phyloP scores from a whole-genome alignment of 1,140 invertebrate species.

The Drosophila nigromelanica region DNA sequence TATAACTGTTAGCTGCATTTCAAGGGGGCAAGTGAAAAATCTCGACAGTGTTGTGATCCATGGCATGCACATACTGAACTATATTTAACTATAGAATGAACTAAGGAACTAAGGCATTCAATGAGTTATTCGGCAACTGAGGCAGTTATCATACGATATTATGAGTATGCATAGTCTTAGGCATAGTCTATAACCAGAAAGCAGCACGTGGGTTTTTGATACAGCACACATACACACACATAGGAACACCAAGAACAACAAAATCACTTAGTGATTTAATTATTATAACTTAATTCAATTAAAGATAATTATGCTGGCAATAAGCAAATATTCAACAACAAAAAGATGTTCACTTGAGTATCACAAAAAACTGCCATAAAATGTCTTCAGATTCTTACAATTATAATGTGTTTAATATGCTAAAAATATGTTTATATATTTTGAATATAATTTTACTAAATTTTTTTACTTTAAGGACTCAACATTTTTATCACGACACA shows the following conservation, averaged over 20 bases:
- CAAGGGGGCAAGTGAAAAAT: slow-evolving; percentile 47
- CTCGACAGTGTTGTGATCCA: slow-evolving; percentile 82
- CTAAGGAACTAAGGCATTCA: slow-evolving; percentile 52
- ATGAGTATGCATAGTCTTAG: slow-evolving; percentile 26
- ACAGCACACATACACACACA: slow-evolving; percentile 49
- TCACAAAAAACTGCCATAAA: slow-evolving; percentile 66
- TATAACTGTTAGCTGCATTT: slow-evolving; percentile 61
- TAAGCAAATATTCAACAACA: slow-evolving; percentile 53
- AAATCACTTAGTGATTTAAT: slow-evolving; percentile 73
- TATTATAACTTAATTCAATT: slow-evolving; percentile 62
- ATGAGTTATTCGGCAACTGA: slow-evolving; percentile 23
- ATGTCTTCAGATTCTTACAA: slow-evolving; percentile 47
- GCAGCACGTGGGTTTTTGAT: slow-evolving; percentile 54
- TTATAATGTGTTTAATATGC: neutral
- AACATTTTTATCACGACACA: slow-evolving; percentile 18
- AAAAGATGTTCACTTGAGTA: slow-evolving; percentile 54
- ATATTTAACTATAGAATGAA: slow-evolving; percentile 50
- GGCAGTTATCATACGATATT: slow-evolving; percentile 38
- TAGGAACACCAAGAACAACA: slow-evolving; percentile 14
- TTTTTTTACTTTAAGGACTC: slow-evolving; percentile 29
- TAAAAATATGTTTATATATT: slow-evolving; percentile 44
- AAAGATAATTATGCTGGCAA: slow-evolving; percentile 21
- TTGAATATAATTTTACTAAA: slow-evolving; percentile 16
- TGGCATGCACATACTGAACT: slow-evolving; percentile 75
- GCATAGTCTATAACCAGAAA: slow-evolving; percentile 16